These are phyloP conservation scores for Myotis myotis DNA, from an alignment of 2,797 vertebrate genomes.

Conservation along the genomic window DNA sequence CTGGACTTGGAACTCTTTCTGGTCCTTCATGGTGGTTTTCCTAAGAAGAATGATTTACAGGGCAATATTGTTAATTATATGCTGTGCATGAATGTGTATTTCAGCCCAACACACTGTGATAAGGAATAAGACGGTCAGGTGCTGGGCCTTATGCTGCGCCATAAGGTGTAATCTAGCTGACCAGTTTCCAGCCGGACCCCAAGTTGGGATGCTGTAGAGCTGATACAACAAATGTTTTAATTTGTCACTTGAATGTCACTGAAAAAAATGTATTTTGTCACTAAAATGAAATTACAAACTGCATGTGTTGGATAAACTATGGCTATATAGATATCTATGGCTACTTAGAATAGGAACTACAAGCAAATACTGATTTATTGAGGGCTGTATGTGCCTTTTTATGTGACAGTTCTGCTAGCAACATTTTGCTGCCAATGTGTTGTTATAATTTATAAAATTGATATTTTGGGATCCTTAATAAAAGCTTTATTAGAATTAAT, in stretches of 20 bases:
- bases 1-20: not conserved
- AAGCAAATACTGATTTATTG: not conserved
- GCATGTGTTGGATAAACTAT: not conserved
- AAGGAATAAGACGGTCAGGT: not conserved
- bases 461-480: conserved; percentile 3
- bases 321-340: not conserved
- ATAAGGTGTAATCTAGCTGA: not conserved
- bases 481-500: conserved; percentile 36
- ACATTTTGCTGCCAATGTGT: not conserved
- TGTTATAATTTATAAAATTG: conserved; percentile 48
- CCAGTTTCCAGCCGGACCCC: not conserved
- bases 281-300: not conserved
- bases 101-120: not conserved
- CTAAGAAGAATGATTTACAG: conserved; percentile 39
- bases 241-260: not conserved
- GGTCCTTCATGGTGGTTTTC: conserved; percentile 48
- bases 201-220: not conserved
- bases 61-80: conserved; percentile 22
- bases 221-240: not conserved
- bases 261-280: not conserved
- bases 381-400: not conserved
- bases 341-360: not conserved
- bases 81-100: not conserved
- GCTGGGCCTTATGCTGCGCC: not conserved
- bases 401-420: not conserved